Percentiles rank a stretch among this genome's conserved stretches.
phyloP scores from a whole-genome alignment of 1,140 invertebrate genomes.

The Nymphalis io region DNA sequence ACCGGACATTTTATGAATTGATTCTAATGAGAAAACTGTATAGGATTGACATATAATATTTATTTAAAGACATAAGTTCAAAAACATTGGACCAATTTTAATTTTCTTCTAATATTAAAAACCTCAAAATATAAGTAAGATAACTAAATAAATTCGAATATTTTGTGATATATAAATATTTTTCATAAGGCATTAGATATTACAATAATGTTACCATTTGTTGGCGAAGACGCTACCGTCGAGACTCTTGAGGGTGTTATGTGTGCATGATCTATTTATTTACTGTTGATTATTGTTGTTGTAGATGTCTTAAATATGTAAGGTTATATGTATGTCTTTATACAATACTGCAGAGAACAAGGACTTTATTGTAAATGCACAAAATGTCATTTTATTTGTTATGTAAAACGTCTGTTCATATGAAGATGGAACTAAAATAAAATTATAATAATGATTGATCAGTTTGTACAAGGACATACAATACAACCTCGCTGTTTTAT shows the following conservation, averaged over 20 bases:
- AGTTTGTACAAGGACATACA: constrained; percentile 2
- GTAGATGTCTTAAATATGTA: constrained; percentile 7
- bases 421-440: background rate
- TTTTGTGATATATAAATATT: too few relatives aligned
- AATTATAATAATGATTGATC: too few relatives aligned
- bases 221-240: constrained; percentile 3
- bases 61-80: too few relatives aligned
- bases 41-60: too few relatives aligned
- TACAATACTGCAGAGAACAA: background rate
- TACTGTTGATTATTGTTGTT: constrained; percentile 21
- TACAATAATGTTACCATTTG: background rate
- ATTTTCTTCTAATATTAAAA: too few relatives aligned
- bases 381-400: background rate
- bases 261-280: constrained; percentile 26
- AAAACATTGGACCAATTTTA: too few relatives aligned
- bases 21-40: too few relatives aligned
- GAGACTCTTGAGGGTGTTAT: constrained; percentile 7
- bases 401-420: too few relatives aligned
- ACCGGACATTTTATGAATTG: too few relatives aligned
- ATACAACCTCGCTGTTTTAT: background rate
- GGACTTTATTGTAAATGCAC: background rate
- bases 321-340: constrained; percentile 12
- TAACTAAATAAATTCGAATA: background rate
- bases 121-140: too few relatives aligned
- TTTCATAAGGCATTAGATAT: too few relatives aligned